Evolutionary conservation across 30 jellyfish, hydroid and myxozoan species (phyloP).

Genomic region (Haliclystus octoradiatus): DNA sequence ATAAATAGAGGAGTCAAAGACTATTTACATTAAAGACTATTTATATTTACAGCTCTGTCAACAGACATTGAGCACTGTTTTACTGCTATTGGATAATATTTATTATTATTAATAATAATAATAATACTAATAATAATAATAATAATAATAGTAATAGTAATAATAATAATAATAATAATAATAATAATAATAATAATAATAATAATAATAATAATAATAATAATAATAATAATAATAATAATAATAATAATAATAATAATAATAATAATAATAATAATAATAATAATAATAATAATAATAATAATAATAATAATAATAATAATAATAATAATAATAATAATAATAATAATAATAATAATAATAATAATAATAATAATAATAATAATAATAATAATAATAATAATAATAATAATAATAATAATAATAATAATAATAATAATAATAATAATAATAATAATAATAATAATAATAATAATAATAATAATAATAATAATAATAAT

Average conservation of each 20-base stretch:
- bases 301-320: not conserved
- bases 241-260: not conserved
- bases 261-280: not conserved
- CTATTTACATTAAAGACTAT: too few species aligned
- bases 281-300: not conserved
- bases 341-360: not conserved
- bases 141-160: conserved; percentile 1
- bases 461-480: too few species aligned
- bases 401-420: not conserved
- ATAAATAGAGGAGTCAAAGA: too few species aligned
- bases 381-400: not conserved
- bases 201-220: not conserved
- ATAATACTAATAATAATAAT: too few species aligned
- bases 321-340: not conserved
- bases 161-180: not conserved
- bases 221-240: not conserved
- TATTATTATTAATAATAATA: too few species aligned
- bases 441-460: too few species aligned
- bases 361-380: not conserved
- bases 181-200: not conserved
- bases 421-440: too few species aligned
- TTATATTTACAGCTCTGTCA: too few species aligned
- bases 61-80: too few species aligned
- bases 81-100: too few species aligned
- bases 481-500: too few species aligned